A percentile compares a stretch with the other conserved stretches of the same genome.
Evolutionary conservation across 2,113 vertebrate genomes (phyloP).

Genomic region (Aptenodytes patagonicus): DNA sequence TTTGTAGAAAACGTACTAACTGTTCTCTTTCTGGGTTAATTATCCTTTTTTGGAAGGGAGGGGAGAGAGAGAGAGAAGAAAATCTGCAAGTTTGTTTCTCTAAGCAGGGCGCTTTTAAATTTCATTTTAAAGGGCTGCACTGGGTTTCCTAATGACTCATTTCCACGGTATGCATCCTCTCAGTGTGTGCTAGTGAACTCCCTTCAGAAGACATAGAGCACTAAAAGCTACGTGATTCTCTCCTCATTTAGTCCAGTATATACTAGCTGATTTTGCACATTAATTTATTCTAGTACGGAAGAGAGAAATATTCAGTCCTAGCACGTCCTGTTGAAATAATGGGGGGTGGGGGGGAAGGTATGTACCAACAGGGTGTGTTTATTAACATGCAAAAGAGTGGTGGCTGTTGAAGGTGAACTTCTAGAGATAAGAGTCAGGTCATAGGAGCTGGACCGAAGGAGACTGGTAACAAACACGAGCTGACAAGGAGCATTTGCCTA

Average conservation of each 20-base stretch:
- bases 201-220: background rate
- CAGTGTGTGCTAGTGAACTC: background rate
- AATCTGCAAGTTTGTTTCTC: background rate
- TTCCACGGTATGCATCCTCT: background rate
- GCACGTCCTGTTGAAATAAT: background rate
- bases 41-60: background rate
- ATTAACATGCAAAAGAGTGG: background rate
- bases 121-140: background rate
- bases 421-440: background rate
- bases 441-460: background rate
- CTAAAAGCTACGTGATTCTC: background rate
- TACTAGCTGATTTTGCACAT: background rate
- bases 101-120: background rate
- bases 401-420: background rate
- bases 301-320: background rate
- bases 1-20: background rate
- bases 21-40: background rate
- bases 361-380: background rate
- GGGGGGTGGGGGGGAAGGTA: fast-evolving
- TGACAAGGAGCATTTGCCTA: background rate
- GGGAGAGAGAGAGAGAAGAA: background rate
- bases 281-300: background rate
- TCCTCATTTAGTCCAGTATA: background rate
- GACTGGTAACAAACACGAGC: background rate
- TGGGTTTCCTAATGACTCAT: background rate